Base-by-base conservation (phyloP, 2,113 vertebrate species). In the Nicator chloris region DNA sequence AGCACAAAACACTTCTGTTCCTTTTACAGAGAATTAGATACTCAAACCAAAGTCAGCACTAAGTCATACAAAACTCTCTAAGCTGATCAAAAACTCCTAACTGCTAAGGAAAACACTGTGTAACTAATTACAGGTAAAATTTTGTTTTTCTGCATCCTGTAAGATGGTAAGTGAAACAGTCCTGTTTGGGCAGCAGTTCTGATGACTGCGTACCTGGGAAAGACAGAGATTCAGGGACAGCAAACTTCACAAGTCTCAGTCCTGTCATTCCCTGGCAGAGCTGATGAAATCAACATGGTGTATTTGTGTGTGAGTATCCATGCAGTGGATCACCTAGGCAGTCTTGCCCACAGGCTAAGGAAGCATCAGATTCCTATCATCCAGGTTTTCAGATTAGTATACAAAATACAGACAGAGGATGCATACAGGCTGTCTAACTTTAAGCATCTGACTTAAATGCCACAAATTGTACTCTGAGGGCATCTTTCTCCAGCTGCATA, bases 301-400 rank as follows among this genome's bases (percentile, higher is more conserved):
- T 19, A 30, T 63, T 83, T 94, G 40, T 64, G 44, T 82, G 50
- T 31, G 40, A 86, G 82, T 28, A 88, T 51, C 92, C 91, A 35
- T 7, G 22, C 42, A 86, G 71, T 37, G 47, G 47, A 90, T 88
- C 35, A 81, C 37, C 76, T 28, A 81, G 86, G 51, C 80, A n/a
- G 72, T 66, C 76, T 83, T 78, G 76, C 91, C 86, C 69, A 81
- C 39, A 81, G 91, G 82, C 68, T 86, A 24, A 40, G 76, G 77
- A 86, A 94, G 9, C 60, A 59, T 78, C 51, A 88, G 80, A 75
- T 86, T 75, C 44, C n/a, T 88, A 92, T 66, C 64, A 90, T 21
- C 59, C 91, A 86, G 86, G 88, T 88, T 96, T 94, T 88, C 92
- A 92, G 77, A 82, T 71, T 93, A 69, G 64, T 44, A 71, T 63